These are phyloP conservation scores for Centropristis striata DNA, from an alignment of 2,113 vertebrate species.

Conservation along the genomic window DNA sequence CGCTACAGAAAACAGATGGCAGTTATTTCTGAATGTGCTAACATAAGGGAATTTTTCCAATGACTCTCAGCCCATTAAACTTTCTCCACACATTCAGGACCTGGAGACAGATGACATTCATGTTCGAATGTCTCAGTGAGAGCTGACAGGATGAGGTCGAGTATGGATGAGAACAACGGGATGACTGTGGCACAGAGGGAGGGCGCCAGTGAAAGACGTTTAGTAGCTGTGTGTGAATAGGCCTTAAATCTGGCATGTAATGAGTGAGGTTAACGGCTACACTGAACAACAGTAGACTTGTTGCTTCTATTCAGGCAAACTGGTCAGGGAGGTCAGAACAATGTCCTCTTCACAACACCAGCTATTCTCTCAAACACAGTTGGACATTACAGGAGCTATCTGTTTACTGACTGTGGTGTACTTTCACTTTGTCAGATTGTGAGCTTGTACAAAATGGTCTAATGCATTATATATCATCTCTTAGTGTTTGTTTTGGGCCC, in stretches of 20 bases:
- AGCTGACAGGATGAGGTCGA: constrained; percentile 11
- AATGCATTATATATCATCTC: background rate
- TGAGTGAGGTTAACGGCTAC: constrained; percentile 40
- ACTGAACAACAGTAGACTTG: constrained; percentile 48
- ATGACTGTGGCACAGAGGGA: constrained; percentile 2
- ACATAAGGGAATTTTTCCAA: constrained; percentile 46
- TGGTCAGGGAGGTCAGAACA: constrained; percentile 26
- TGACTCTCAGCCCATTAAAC: constrained; percentile 19
- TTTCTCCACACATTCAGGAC: constrained; percentile 22
- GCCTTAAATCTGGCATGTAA: constrained; percentile 29
- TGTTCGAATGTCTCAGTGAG: constrained; percentile 21
- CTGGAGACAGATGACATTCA: constrained; percentile 12
- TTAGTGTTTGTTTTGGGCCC: background rate
- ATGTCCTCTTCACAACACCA: constrained; percentile 7
- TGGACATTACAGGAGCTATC: background rate
- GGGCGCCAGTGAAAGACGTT: constrained; percentile 20
- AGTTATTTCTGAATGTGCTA: constrained; percentile 55
- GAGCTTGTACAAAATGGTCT: background rate
- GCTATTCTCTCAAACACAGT: constrained; percentile 19
- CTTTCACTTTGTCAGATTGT: background rate
- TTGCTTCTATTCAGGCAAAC: constrained; percentile 32
- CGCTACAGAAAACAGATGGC: constrained; percentile 45
- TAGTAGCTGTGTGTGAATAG: constrained; percentile 28
- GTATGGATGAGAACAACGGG: constrained; percentile 25
- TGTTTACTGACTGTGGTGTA: constrained; percentile 3